These are phyloP conservation scores for Agrilus mali DNA, from an alignment of 2,888 invertebrate species.

Conservation along the genomic window DNA sequence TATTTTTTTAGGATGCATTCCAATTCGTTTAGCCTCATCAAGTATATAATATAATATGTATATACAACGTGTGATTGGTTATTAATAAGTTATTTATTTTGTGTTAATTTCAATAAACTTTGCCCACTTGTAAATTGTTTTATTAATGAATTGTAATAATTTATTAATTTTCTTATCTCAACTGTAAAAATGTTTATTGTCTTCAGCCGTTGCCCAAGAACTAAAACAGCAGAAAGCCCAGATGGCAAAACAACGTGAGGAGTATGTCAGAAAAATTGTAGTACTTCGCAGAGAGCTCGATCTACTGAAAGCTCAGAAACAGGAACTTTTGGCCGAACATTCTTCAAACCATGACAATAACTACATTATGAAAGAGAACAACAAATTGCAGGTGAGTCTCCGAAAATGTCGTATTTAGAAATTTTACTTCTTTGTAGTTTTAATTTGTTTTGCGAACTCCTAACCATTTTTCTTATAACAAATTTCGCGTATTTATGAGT, in stretches of 20 bases:
- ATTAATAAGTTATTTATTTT: no score
- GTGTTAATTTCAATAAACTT: no score
- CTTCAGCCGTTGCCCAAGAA: slow-evolving; percentile 64
- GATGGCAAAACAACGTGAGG: slow-evolving; percentile 65
- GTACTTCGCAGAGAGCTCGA: slow-evolving; percentile 67
- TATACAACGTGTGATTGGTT: no score
- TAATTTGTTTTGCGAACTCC: no score
- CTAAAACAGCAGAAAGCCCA: slow-evolving; percentile 72
- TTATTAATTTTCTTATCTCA: not conserved
- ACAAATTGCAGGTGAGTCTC: slow-evolving; percentile 64
- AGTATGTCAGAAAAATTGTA: slow-evolving; percentile 63
- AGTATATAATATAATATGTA: no score
- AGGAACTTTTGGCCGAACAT: slow-evolving; percentile 60
- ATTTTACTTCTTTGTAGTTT: not conserved
- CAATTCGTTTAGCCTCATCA: no score
- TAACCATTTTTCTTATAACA: no score
- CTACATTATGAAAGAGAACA: slow-evolving; percentile 69
- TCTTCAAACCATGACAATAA: slow-evolving; percentile 57
- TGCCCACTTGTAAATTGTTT: no score
- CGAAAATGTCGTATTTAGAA: slow-evolving; percentile 1
- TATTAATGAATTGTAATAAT: no score
- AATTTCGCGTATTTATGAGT: no score
- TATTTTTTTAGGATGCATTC: no score
- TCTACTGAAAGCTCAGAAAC: slow-evolving; percentile 64
- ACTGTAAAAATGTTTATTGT: slow-evolving; percentile 8